phyloP scores from a whole-genome alignment of 2,888 invertebrate species.

The Eilema sororculum region DNA sequence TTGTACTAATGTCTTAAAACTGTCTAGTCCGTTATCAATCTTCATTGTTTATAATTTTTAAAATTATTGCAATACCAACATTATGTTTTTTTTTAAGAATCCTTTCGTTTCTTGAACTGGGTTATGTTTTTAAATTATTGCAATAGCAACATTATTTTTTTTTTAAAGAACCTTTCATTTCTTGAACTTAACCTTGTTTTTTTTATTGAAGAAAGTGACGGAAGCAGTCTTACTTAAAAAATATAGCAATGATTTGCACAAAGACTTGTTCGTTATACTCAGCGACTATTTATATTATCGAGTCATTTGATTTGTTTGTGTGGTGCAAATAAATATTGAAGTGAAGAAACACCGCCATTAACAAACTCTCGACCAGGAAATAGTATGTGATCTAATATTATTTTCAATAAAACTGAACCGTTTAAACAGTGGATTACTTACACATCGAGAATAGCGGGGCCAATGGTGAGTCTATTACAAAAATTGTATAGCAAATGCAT shows the following conservation, averaged over 20 bases:
- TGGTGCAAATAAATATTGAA: not conserved
- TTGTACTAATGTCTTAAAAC: conserved; percentile 25
- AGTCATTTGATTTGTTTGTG: not conserved
- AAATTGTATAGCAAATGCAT: too few species aligned
- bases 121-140: not conserved
- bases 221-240: not conserved
- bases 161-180: not conserved
- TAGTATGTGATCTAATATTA: not conserved
- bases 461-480: too few species aligned
- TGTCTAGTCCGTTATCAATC: conserved; percentile 22
- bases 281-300: not conserved
- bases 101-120: not conserved
- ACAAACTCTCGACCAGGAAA: not conserved
- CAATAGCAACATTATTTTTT: not conserved
- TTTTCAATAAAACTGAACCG: not conserved
- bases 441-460: too few species aligned
- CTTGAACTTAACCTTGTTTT: not conserved
- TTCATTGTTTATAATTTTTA: conserved; percentile 15
- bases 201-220: not conserved
- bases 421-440: too few species aligned
- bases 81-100: not conserved
- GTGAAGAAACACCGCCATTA: not conserved
- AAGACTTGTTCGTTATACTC: not conserved
- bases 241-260: not conserved
- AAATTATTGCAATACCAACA: not conserved